Base-by-base conservation (phyloP, 2,797 vertebrate species). In the Bufotes viridis region DNA sequence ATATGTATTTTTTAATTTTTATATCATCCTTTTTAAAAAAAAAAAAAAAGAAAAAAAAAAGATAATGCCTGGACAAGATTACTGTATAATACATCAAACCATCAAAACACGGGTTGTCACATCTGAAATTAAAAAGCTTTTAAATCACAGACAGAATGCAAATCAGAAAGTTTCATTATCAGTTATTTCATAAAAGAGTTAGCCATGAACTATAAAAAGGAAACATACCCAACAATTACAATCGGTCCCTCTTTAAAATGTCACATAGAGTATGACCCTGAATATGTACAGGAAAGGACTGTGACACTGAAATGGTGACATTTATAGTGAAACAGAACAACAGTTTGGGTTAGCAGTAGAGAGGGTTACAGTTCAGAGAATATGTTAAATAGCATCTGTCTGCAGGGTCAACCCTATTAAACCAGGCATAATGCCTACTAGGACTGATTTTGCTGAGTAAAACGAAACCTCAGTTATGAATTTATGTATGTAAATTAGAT, bases 101-200 rank as follows among this genome's bases (percentile, higher is more conserved):
- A 84, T 58, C 20, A 60, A 78, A 76, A 63, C 76, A 63, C 51
- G 42, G 22, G 72, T 78, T 85, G 72, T 85, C 58, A 65, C 11
- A 29, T 7, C 12, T 11, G 22, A 76, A 84, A 85, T 61, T 60
- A 58, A 84, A 76, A 78, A 70, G 69, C 69, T 49, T 87, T 87
- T 87, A 87, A 87, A 87, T 74, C 58, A 74, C 57, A 81, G 42
- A 65, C n/a, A 42, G 42, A 69, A 22, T 79, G 18, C 58, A 70
- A 69, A 49, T 79, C 26, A 79, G 3, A 79, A 67, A 81, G 22
- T 29, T 65, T 74, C 12, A 74, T 74, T 81, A 87, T 81, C 67
- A 87, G 75, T 87, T 81, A 82, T 81, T 57, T 18, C 78, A 87
- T 87, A 81, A 74, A 81, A 81, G 29, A 70, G 20, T 29, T 81